Percentiles rank a stretch among this genome's conserved stretches.
Conservation (phyloP, 2,888 invertebrate species). For the Dynastes grantii region DNA sequence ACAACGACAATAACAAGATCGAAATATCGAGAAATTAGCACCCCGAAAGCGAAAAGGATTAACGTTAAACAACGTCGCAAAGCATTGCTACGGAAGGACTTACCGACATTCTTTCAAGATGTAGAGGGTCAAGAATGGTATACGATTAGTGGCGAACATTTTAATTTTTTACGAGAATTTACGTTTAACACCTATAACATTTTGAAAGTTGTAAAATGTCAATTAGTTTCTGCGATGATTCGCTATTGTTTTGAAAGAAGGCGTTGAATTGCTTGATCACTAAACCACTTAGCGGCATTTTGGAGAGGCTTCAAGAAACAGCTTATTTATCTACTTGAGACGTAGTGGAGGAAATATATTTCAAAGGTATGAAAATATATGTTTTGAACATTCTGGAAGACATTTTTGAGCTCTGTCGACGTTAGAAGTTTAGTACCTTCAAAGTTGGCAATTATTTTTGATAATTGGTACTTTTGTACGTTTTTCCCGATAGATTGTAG, state of each 20-base stretch:
- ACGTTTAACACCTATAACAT: constrained; percentile 53
- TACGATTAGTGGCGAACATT: constrained; percentile 65
- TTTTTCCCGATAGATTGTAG: no score
- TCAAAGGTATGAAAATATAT: no score
- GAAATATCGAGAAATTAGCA: background rate
- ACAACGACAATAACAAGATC: background rate
- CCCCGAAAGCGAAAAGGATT: background rate
- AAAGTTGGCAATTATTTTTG: no score
- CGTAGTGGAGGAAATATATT: no score
- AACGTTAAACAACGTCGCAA: background rate
- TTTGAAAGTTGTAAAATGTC: constrained; percentile 54
- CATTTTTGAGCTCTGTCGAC: no score
- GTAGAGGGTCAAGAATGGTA: constrained; percentile 35
- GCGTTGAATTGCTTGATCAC: constrained; percentile 47
- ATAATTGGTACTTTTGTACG: no score
- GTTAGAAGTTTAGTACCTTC: no score
- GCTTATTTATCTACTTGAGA: no score
- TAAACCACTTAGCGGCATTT: background rate
- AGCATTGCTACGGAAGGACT: constrained; percentile 4
- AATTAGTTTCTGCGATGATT: constrained; percentile 53
- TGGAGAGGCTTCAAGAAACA: no score
- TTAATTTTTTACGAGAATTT: constrained; percentile 54
- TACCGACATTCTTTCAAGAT: constrained; percentile 46
- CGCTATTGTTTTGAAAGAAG: constrained; percentile 51
- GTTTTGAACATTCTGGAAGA: no score